Evolutionary conservation across 2,113 vertebrate genomes (phyloP).

Genomic region (Otus sunia): DNA sequence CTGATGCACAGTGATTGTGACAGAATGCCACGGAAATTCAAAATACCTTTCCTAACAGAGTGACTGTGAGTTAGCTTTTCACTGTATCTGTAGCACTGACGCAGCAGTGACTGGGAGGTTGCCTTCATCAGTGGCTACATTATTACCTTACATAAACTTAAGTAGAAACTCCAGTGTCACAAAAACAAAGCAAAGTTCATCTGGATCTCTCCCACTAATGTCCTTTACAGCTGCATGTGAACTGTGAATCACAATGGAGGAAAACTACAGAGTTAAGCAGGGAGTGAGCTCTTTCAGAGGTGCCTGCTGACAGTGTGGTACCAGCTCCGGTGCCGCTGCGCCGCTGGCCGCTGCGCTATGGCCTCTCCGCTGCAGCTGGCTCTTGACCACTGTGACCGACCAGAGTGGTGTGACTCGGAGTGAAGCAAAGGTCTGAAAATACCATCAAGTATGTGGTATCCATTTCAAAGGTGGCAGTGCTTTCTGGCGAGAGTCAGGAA

Average conservation of each 20-base stretch:
- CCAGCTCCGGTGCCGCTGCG: rapidly evolving
- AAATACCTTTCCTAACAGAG: neutral
- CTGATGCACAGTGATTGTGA: neutral
- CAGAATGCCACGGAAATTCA: neutral
- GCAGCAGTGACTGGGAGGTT: neutral
- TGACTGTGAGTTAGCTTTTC: neutral
- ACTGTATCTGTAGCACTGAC: neutral
- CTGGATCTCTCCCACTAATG: constrained; percentile 35
- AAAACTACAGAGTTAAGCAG: neutral
- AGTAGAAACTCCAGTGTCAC: neutral
- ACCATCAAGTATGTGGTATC: neutral
- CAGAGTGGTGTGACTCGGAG: rapidly evolving
- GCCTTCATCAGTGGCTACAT: neutral
- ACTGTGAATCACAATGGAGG: neutral
- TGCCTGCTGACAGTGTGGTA: rapidly evolving
- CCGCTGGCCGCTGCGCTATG: neutral
- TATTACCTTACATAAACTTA: constrained; percentile 21
- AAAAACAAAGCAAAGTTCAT: neutral
- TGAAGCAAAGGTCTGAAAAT: neutral
- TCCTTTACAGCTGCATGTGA: constrained; percentile 6
- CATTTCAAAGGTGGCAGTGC: neutral
- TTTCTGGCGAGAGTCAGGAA: neutral
- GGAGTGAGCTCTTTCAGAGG: neutral
- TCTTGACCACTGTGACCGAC: rapidly evolving
- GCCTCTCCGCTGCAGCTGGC: neutral